These are phyloP conservation scores for Hymenochirus boettgeri DNA, from an alignment of 2,113 vertebrate genomes.

Conservation along the genomic window DNA sequence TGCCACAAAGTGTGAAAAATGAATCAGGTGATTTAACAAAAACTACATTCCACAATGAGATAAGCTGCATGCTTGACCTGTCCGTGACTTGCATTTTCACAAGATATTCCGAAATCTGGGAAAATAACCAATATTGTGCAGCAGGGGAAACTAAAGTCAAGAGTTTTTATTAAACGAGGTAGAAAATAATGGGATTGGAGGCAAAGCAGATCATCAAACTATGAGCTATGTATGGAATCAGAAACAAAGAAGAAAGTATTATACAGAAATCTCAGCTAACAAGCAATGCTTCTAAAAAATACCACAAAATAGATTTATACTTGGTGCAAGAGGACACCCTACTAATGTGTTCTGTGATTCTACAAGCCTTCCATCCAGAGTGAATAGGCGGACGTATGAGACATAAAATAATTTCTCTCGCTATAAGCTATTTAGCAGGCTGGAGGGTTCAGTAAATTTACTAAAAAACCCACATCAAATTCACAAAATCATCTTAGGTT, in stretches of 20 bases:
- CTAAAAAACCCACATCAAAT: too few species aligned
- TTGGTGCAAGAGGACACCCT: conserved; percentile 6
- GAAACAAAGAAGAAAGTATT: background rate
- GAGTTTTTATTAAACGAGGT: conserved; percentile 10
- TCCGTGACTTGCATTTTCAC: conserved; percentile 24
- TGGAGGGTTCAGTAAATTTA: too few species aligned
- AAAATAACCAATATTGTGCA: conserved; percentile 18
- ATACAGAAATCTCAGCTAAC: background rate
- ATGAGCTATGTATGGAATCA: conserved; percentile 9
- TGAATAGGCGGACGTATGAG: conserved; percentile 8
- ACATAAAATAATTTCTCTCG: too few species aligned
- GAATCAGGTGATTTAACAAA: conserved; percentile 16
- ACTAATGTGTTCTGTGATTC: background rate
- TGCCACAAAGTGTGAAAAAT: conserved; percentile 15
- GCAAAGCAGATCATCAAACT: background rate
- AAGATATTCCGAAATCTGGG: conserved; percentile 22
- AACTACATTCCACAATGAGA: conserved; percentile 41
- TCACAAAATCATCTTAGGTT: too few species aligned
- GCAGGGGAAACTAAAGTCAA: conserved; percentile 1
- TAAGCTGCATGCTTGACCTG: conserved; percentile 39
- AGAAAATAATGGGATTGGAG: conserved; percentile 19
- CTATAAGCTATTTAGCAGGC: too few species aligned
- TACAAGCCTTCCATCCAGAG: conserved; percentile 10
- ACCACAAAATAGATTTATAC: conserved; percentile 1
- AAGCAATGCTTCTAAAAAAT: background rate